A percentile compares a stretch with the other conserved stretches of the same genome.
These are phyloP conservation scores for Trimorus sp. DNA, from an alignment of 2,888 invertebrate genomes.

Conservation along the genomic window DNA sequence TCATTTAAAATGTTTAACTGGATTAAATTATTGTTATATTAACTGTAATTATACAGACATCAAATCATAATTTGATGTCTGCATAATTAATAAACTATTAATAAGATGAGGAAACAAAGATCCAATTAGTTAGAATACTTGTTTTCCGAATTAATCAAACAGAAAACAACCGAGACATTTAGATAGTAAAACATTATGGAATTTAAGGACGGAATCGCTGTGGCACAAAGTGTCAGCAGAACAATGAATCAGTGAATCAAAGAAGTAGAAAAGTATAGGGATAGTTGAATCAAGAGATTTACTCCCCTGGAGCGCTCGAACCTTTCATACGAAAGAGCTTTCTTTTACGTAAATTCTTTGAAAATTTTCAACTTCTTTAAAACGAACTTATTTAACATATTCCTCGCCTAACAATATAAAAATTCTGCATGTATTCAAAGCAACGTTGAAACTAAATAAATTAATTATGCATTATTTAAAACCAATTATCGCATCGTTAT, in stretches of 20 bases:
- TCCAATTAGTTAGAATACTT: conserved; percentile 43
- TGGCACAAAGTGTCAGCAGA: conserved; percentile 51
- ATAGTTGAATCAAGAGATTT: conserved; percentile 60
- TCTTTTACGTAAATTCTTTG: conserved; percentile 41
- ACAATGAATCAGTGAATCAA: conserved; percentile 59
- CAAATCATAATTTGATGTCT: conserved; percentile 11
- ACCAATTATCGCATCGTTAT: too few species aligned
- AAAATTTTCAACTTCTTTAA: conserved; percentile 18
- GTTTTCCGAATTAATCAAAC: conserved; percentile 50
- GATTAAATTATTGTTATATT: too few species aligned
- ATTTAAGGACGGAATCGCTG: conserved; percentile 29
- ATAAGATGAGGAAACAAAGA: conserved; percentile 19
- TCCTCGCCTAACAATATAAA: neutral
- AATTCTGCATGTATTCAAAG: too few species aligned
- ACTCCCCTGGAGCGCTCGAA: conserved; percentile 45
- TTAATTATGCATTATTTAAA: too few species aligned
- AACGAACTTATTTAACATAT: conserved; percentile 26
- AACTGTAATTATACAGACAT: neutral
- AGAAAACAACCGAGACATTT: conserved; percentile 50
- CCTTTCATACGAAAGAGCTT: conserved; percentile 46
- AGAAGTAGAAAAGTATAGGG: conserved; percentile 39
- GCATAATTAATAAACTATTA: conserved; percentile 25
- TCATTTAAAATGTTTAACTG: too few species aligned
- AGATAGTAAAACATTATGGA: conserved; percentile 48
- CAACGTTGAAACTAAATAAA: too few species aligned